These are phyloP conservation scores for Alexandromys fortis DNA, from an alignment of 2,113 vertebrate species.

Conservation along the genomic window DNA sequence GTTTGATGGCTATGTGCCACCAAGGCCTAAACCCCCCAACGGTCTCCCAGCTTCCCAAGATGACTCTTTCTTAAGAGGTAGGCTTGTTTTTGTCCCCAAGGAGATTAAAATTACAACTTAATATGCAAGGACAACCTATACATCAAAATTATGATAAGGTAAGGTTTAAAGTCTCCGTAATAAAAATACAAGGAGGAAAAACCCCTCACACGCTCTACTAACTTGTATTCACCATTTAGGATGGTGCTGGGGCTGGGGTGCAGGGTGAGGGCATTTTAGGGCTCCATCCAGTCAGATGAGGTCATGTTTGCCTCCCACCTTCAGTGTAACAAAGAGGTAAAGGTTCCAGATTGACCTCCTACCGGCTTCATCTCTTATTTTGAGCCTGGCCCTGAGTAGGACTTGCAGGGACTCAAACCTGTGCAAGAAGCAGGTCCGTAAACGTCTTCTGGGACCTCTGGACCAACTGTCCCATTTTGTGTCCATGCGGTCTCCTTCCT, in stretches of 20 bases:
- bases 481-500: background rate
- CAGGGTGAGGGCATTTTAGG: background rate
- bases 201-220: background rate
- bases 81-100: background rate
- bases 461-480: background rate
- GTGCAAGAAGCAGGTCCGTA: background rate
- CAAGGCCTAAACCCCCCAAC: no score
- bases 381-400: background rate
- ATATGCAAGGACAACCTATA: background rate
- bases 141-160: background rate
- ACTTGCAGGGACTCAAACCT: background rate
- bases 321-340: background rate
- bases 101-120: background rate
- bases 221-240: background rate
- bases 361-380: background rate
- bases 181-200: background rate
- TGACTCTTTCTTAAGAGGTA: no score
- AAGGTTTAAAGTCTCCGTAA: background rate
- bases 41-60: background rate
- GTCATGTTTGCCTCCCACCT: background rate
- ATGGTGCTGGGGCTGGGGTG: rapidly evolving
- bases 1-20: no score
- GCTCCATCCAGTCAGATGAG: background rate
- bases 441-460: background rate
- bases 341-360: background rate